Conservation (phyloP, 2,113 vertebrate species). For the Otolemur garnettii region DNA sequence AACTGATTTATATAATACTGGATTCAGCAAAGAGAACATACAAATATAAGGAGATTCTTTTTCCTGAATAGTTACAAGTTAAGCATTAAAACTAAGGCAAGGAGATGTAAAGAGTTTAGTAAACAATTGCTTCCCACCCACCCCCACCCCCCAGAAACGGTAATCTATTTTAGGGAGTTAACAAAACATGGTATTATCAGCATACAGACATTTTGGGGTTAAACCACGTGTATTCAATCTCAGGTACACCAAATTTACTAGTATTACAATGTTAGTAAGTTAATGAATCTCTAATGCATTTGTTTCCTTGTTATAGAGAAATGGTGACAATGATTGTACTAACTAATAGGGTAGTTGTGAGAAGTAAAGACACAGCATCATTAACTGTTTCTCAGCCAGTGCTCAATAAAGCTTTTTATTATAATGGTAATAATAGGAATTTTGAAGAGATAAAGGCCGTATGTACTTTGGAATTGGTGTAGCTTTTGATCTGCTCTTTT, state of each 20-base stretch:
- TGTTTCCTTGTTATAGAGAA: neutral
- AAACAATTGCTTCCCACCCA: neutral
- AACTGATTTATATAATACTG: neutral
- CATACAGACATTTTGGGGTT: neutral
- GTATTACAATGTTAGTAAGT: neutral
- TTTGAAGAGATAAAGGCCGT: neutral
- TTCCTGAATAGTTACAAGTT: neutral
- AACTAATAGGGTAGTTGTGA: neutral
- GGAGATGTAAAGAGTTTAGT: neutral
- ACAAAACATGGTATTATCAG: neutral
- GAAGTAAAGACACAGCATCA: neutral
- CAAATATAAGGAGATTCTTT: neutral
- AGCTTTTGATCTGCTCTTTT: neutral
- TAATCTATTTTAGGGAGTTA: neutral
- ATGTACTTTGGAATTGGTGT: neutral
- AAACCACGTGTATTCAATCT: neutral
- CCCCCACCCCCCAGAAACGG: too few relatives aligned
- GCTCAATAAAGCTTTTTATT: neutral
- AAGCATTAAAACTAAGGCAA: neutral
- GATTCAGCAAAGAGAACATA: neutral
- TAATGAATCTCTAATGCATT: neutral
- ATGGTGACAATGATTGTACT: neutral
- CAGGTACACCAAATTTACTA: neutral
- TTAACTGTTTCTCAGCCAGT: neutral
- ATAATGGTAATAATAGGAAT: neutral